Evolutionary conservation across 2,888 invertebrate genomes (phyloP), one percentile per base, ranked within the genome.

Genomic region (Amaurobius ferox): DNA sequence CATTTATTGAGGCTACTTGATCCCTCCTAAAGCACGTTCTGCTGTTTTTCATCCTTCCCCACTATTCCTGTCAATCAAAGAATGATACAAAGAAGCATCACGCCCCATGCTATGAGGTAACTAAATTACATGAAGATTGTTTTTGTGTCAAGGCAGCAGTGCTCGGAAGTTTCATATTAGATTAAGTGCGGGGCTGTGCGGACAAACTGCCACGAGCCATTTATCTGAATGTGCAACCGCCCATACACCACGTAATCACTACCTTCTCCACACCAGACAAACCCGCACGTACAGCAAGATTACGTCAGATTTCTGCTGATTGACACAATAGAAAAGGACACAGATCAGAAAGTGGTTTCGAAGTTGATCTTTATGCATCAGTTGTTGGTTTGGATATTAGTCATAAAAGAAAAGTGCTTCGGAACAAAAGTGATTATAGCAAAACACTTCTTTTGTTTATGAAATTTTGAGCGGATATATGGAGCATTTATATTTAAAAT

Each of bases 171-270:
- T 62, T 62, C 40, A 79, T 80, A 80, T 80, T 80, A 80, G 80
- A 80, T 80, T 80, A 80, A 80, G 80, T 80, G 80, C 28, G 28
- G 28, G 40, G 68, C 78, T 1, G 44, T 64, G 7, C n/a, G 73
- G 39, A 80, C 80, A 80, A 70, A 62, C 40, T 67, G 78, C 62
- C 40, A 70, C 39, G 23, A 61, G 40, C 35, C 70, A 70, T 78
- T n/a, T 78, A 78, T 66, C 78, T 70, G 48, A 29, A 44, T 39
- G 66, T 40, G 39, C 40, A 67, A 67, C 48, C 66, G 23, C 76
- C 76, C 66, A 66, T 35, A 30, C 76, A 67, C 44, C 26, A 32
- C 29, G 30, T 44, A 23, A 44, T 44, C 30, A 48, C 32, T 32
- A 48, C 66, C 39, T 67, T 30, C 76, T 35, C 23, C 55, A 55